Percentiles rank a stretch among this genome's conserved stretches.
Conservation (phyloP, 2,797 vertebrate species). For the Spinus pinus region DNA sequence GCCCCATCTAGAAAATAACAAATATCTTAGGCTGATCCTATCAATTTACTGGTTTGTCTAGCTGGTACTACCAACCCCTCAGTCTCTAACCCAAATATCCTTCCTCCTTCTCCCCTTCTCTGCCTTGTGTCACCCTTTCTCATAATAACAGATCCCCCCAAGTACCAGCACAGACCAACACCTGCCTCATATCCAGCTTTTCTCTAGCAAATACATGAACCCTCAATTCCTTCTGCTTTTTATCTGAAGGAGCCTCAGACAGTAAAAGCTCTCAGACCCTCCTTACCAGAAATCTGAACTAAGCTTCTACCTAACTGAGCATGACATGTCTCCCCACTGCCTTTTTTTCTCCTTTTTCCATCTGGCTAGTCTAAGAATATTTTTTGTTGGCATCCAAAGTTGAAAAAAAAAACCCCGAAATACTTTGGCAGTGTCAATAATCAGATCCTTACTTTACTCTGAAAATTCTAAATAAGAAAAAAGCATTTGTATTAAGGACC, state of each 20-base stretch:
- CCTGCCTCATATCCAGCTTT: not conserved
- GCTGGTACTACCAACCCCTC: not conserved
- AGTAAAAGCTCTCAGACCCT: not conserved
- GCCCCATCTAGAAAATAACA: not conserved
- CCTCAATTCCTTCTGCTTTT: not conserved
- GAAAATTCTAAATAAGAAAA: conserved; percentile 18
- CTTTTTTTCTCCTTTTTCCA: conserved; percentile 7
- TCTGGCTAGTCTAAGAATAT: conserved; percentile 29
- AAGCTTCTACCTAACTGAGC: not conserved
- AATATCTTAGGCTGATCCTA: not conserved
- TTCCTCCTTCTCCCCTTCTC: not conserved
- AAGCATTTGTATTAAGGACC: conserved; percentile 4
- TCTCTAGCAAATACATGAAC: not conserved
- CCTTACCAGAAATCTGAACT: not conserved
- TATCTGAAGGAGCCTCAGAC: not conserved
- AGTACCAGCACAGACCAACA: not conserved
- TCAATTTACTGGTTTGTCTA: not conserved
- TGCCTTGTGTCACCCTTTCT: not conserved
- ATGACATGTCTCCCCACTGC: not conserved
- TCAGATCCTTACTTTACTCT: not conserved
- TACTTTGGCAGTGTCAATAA: conserved; percentile 18
- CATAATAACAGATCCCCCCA: not conserved
- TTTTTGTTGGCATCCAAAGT: conserved; percentile 1
- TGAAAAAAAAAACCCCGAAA: not conserved
- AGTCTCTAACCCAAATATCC: not conserved